Base-by-base conservation (phyloP, 2,797 vertebrate genomes). In the Pseudopleuronectes americanus region DNA sequence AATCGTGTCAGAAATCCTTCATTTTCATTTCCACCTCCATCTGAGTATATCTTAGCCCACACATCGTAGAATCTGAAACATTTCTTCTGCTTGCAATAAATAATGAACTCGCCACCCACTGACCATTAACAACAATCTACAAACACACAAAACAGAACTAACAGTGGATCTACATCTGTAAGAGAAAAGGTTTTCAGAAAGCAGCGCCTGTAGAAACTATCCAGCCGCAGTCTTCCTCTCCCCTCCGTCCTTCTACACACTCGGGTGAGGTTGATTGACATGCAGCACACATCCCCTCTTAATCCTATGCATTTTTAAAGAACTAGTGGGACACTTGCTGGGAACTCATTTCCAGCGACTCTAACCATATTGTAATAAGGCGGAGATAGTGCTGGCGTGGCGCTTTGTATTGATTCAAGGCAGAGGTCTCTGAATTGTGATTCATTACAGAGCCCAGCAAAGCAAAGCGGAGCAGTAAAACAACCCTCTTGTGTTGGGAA, bases 221-320 rank as follows among this genome's bases (percentile, higher is more conserved):
- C 82, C 81, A 73, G 81, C 84, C 75, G 88, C 87, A 80, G 67
- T 84, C 90, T 91, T 71, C 71, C 81, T 64, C 26, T 80, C 61
- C 76, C 74, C 72, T 89, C 75, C 74, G 73, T 84, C 74, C 76
- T 79, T 90, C 90, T 84, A 85, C 83, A 83, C 87, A 86, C 89
- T 89, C 67, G 81, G 83, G 80, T 89, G 90, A 90, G 85, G 87
- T 89, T 91, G 89, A 92, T 86, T 90, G 90, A 94, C 92, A 85
- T 76, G 80, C 85, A 45, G 83, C 77, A 49, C 72, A 68, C 85
- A 28, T 87, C 93, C 89, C 79, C 71, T 84, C 86, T 90, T 93
- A 93, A 94, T 92, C 89, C 91, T 79, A 92, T 94, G 92, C 92
- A 94, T 95, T 93, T 94, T 94, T 94, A 92, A 94, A 93, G 84